Conservation (phyloP, 2,113 vertebrate species). For the Tauraco erythrolophus region DNA sequence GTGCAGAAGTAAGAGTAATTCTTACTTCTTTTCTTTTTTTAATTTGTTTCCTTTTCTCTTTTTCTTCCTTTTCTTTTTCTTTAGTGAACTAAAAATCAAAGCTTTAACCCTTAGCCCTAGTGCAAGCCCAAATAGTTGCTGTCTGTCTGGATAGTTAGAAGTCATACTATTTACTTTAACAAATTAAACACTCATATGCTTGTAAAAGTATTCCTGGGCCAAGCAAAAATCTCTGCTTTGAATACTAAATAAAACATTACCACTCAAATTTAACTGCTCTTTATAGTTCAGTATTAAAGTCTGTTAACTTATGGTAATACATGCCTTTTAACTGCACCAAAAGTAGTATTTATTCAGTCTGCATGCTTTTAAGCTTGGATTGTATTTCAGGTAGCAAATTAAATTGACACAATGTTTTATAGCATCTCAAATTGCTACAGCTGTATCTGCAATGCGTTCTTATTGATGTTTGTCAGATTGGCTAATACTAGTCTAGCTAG, state of each 20-base stretch:
- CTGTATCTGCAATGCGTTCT: constrained; percentile 27
- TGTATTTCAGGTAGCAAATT: constrained; percentile 59
- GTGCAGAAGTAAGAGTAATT: constrained; percentile 47
- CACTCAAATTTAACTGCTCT: constrained; percentile 38
- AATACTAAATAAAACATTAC: constrained; percentile 35
- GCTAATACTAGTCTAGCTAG: background rate
- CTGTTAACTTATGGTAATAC: constrained; percentile 19
- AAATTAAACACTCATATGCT: constrained; percentile 37
- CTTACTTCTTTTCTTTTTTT: constrained; percentile 18
- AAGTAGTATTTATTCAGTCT: constrained; percentile 51
- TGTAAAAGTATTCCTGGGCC: constrained; percentile 53
- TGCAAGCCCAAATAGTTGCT: constrained; percentile 34
- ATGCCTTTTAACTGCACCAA: constrained; percentile 32
- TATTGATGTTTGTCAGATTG: constrained; percentile 18
- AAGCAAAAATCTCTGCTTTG: constrained; percentile 54
- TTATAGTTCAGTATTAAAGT: constrained; percentile 35
- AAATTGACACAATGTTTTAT: constrained; percentile 9
- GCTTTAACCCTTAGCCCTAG: constrained; percentile 29
- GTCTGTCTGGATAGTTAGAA: constrained; percentile 37
- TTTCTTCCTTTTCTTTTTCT: constrained; percentile 26
- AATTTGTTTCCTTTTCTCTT: constrained; percentile 6
- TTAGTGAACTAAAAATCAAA: constrained; percentile 53
- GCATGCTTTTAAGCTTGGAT: constrained; percentile 66
- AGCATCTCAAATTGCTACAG: background rate
- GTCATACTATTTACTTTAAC: constrained; percentile 39